phyloP scores from a whole-genome alignment of 2,888 invertebrate species.

The Xylocampa areola region DNA sequence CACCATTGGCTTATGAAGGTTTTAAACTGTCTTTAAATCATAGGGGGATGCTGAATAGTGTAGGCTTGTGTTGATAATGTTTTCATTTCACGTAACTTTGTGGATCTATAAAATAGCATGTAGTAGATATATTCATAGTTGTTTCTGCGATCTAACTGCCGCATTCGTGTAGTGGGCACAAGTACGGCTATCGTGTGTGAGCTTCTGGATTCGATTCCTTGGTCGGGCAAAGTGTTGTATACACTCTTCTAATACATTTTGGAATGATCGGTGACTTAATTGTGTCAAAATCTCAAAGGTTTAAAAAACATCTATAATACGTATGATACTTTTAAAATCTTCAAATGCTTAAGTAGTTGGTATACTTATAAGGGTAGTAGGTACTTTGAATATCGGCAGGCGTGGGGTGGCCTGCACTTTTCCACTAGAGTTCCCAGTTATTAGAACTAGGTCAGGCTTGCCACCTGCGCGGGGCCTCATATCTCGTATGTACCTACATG shows the following conservation, averaged over 20 bases:
- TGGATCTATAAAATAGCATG: background rate
- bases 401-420: slow-evolving; percentile 46
- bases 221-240: too few species aligned
- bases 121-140: too few species aligned
- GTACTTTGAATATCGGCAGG: slow-evolving; percentile 26
- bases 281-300: too few species aligned
- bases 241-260: too few species aligned
- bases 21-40: slow-evolving; percentile 54
- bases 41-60: slow-evolving; percentile 22
- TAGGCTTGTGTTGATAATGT: slow-evolving; percentile 12
- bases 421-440: slow-evolving; percentile 39
- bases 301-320: too few species aligned
- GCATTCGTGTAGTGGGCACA: too few species aligned
- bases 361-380: slow-evolving; percentile 3
- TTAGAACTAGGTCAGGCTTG: slow-evolving; percentile 55
- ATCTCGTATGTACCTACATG: slow-evolving; percentile 3
- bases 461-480: slow-evolving; percentile 29
- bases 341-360: slow-evolving; percentile 6
- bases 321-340: slow-evolving; percentile 37
- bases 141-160: too few species aligned
- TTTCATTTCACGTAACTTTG: slow-evolving; percentile 3
- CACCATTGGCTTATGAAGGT: slow-evolving; percentile 41
- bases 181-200: too few species aligned
- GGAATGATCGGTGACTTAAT: too few species aligned
- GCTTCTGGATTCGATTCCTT: too few species aligned